A percentile compares a stretch with the other conserved stretches of the same genome.
Evolutionary conservation across 2,888 invertebrate species (phyloP).

Genomic region (Galerucella pusilla): DNA sequence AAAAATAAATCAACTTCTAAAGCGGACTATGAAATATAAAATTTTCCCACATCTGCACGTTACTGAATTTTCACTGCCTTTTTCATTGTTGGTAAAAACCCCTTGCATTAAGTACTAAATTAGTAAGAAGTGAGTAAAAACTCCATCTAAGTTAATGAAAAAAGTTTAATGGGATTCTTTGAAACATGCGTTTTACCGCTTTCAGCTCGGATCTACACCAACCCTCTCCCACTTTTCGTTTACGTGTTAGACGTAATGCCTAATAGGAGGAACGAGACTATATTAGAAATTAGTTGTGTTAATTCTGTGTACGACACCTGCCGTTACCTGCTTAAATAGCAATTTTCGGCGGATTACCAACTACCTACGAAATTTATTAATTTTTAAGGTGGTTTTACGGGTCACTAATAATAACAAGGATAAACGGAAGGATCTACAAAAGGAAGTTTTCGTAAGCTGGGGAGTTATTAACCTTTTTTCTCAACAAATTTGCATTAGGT

Average conservation of each 20-base stretch:
- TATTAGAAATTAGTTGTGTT: constrained; percentile 65
- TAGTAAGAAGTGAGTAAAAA: constrained; percentile 7
- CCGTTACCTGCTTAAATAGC: constrained; percentile 58
- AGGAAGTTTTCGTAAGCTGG: no score
- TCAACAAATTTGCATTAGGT: no score
- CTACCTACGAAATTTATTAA: constrained; percentile 28
- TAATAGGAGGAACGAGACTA: constrained; percentile 62
- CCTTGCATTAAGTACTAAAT: not conserved
- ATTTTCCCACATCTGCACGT: no score
- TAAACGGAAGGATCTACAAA: no score
- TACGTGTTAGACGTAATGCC: constrained; percentile 61
- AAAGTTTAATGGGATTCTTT: constrained; percentile 30
- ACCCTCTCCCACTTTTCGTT: constrained; percentile 6
- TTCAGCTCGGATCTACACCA: constrained; percentile 35
- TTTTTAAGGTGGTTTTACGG: constrained; percentile 6
- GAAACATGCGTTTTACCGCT: constrained; percentile 35
- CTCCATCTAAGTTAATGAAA: constrained; percentile 16
- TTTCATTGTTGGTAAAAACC: not conserved
- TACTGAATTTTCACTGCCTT: not conserved
- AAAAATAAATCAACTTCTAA: no score
- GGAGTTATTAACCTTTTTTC: no score
- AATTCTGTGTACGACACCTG: constrained; percentile 64
- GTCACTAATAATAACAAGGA: not conserved
- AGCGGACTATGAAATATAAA: no score
- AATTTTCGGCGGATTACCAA: constrained; percentile 52